Evolutionary conservation across 2,113 vertebrate genomes (phyloP).

Genomic region (Oncorhynchus tshawytscha): DNA sequence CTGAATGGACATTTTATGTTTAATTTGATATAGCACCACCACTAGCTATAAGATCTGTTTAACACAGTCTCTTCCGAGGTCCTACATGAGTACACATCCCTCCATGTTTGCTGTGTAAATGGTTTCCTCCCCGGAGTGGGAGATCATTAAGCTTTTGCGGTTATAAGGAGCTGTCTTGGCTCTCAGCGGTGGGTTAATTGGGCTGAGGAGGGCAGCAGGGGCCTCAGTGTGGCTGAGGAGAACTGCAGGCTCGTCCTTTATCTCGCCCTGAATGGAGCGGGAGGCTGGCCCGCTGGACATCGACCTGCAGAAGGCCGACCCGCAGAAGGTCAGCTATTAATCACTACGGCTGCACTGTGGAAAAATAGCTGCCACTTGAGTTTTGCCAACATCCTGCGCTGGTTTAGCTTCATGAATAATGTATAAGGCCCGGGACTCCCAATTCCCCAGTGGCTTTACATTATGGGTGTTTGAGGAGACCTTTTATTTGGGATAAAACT

Average conservation of each 20-base stretch:
- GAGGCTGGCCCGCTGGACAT: constrained; percentile 31
- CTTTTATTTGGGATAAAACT: constrained; percentile 47
- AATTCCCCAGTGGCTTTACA: constrained; percentile 54
- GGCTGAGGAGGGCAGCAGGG: constrained; percentile 51
- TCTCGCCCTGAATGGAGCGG: constrained; percentile 49
- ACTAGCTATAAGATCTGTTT: constrained; percentile 53
- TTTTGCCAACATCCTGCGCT: constrained; percentile 46
- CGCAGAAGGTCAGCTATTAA: constrained; percentile 57
- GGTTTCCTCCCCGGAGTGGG: constrained; percentile 34
- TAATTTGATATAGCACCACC: neutral
- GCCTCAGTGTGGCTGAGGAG: neutral
- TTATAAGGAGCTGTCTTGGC: constrained; percentile 62
- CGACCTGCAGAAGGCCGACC: constrained; percentile 28
- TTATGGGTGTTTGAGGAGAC: constrained; percentile 44
- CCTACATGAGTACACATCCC: constrained; percentile 40
- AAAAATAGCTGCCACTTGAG: constrained; percentile 64
- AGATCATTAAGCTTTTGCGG: constrained; percentile 56
- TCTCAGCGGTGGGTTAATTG: constrained; percentile 70
- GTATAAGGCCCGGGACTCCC: constrained; percentile 41
- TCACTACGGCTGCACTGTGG: constrained; percentile 54
- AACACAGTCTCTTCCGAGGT: constrained; percentile 49
- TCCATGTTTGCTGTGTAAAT: constrained; percentile 37
- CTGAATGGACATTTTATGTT: neutral
- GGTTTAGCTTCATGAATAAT: constrained; percentile 62
- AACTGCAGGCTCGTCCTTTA: constrained; percentile 20